Percentiles rank a stretch among this genome's conserved stretches.
phyloP scores from a whole-genome alignment of 2,888 invertebrate genomes.

The Didymodactylos carnosus region DNA sequence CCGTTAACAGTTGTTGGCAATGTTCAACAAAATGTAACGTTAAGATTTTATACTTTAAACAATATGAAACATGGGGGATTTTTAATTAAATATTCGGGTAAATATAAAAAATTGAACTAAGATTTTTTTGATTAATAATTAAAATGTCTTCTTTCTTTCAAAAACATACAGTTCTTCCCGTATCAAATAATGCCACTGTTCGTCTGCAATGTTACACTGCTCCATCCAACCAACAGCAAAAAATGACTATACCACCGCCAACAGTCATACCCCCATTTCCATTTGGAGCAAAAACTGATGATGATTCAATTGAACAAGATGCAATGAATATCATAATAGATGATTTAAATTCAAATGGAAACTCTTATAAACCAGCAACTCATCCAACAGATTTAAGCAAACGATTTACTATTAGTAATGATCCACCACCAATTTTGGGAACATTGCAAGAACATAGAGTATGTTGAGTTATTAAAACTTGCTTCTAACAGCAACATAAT shows the following conservation, averaged over 20 bases:
- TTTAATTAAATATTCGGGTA: conserved; percentile 10
- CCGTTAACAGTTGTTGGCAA: conserved; percentile 2
- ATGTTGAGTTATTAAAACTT: not conserved
- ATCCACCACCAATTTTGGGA: not conserved
- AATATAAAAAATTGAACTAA: not conserved
- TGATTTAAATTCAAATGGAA: not conserved
- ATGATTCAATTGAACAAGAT: not conserved
- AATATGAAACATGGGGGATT: conserved; percentile 7
- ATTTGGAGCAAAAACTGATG: too few species aligned
- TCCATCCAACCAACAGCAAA: not conserved
- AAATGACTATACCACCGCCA: not conserved
- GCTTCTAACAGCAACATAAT: too few species aligned
- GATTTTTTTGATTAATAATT: too few species aligned
- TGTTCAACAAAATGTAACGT: conserved; percentile 7
- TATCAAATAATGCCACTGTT: not conserved
- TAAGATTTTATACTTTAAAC: conserved; percentile 7
- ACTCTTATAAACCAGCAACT: not conserved
- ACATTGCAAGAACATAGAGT: not conserved
- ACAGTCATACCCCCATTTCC: not conserved
- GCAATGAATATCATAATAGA: not conserved
- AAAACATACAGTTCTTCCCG: not conserved
- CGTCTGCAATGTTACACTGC: not conserved
- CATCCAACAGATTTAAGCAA: not conserved
- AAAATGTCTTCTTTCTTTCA: too few species aligned
- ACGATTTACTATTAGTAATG: not conserved